Base-by-base conservation (phyloP, 2,797 vertebrate species). In the Tympanoctomys barrerae region DNA sequence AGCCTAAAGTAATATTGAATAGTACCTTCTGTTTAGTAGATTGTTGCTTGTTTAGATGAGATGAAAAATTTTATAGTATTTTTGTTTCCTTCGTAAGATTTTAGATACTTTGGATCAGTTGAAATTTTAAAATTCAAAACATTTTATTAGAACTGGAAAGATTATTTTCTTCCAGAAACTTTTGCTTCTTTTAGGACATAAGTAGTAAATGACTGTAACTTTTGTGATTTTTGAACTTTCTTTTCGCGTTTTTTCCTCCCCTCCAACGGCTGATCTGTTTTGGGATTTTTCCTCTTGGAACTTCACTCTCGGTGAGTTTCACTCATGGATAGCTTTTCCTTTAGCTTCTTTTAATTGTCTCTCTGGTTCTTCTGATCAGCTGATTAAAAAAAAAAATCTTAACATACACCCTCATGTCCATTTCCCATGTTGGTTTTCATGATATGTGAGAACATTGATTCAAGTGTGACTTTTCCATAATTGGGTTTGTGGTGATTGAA, bases 71-170 rank as follows among this genome's bases (percentile, higher is more conserved):
- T 73, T 71, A 7, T 9, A 36, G 11, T 52, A 83, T 39, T 87
- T 91, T 92, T 49, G 52, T 94, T 94, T 87, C 39, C 59, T 89
- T 80, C 52, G 49, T 75, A 77, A 81, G 86, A 68, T 89, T 70
- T 9, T 31, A 54, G 49, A 78, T 85, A 26, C 21, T 5, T 90
- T 11, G 18, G 9, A 89, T 68, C 13, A 85, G 42, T 21, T 90
- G 62, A 92, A 75, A 77, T 33, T 82, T 62, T 24, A 68, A 62
- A 86, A 80, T 79, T 85, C 59, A 64, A 75, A 89, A 80, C 4
- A 22, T 61, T 66, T 66, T 86, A 54, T 62, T 12, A 54, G 49
- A 82, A 77, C 22, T 82, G 26, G 75, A 26, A 77, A 62, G 61
- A 81, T 75, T 80, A 59, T 5, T 61, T 61, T 85, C 19, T 68